Percentiles rank a stretch among this genome's conserved stretches.
These are phyloP conservation scores for Gymnopithys bicolor DNA, from an alignment of 2,797 vertebrate species.

Conservation along the genomic window DNA sequence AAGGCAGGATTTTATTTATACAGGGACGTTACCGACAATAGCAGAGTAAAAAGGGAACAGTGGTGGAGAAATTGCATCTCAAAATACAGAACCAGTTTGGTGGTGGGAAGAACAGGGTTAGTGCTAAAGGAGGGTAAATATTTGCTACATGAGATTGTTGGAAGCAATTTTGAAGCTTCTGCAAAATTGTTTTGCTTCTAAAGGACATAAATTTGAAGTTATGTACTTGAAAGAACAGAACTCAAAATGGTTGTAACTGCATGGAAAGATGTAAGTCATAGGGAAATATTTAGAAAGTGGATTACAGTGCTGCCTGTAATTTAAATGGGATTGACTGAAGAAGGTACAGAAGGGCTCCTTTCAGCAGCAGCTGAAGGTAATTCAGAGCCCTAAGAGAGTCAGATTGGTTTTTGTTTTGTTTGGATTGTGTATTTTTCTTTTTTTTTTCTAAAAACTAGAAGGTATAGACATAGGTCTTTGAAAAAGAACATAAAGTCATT, in stretches of 20 bases:
- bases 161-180: neutral
- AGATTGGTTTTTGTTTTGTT: no score
- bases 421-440: no score
- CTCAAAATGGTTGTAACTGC: neutral
- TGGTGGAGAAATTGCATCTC: neutral
- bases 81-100: neutral
- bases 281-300: neutral
- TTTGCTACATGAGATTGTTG: neutral
- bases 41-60: neutral
- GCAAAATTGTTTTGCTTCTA: neutral
- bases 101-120: neutral
- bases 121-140: neutral
- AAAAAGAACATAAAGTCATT: neutral
- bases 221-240: neutral
- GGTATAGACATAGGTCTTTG: neutral
- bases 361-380: no score
- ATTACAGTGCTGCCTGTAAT: neutral
- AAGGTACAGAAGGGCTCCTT: no score
- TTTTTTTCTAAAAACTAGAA: neutral
- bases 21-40: neutral
- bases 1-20: slow-evolving; percentile 2
- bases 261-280: neutral
- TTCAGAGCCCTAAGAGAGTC: no score
- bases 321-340: neutral
- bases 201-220: neutral